phyloP scores from a whole-genome alignment of 2,888 invertebrate genomes.

The Drosophila cyrtoloma region DNA sequence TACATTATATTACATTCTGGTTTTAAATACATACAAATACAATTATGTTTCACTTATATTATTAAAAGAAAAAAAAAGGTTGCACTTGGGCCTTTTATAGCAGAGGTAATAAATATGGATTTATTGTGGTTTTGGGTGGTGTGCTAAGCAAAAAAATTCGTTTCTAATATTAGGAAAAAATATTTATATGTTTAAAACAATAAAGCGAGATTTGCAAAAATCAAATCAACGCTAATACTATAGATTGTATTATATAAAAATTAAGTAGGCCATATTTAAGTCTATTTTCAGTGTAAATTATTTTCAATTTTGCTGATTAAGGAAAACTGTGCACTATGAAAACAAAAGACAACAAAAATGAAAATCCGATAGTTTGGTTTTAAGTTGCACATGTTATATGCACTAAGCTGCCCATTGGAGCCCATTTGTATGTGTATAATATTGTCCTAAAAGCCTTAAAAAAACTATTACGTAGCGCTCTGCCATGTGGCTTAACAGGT shows the following conservation, averaged over 20 bases:
- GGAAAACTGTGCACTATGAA: slow-evolving; percentile 33
- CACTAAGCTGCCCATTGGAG: slow-evolving; percentile 33
- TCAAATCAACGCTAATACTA: slow-evolving; percentile 73
- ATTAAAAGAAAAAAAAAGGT: slow-evolving; percentile 24
- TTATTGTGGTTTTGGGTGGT: slow-evolving; percentile 18
- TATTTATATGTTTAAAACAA: slow-evolving; percentile 41
- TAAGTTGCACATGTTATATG: slow-evolving; percentile 39
- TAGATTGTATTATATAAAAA: slow-evolving; percentile 50
- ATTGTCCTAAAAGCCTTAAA: slow-evolving; percentile 78
- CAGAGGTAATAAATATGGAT: slow-evolving; percentile 47
- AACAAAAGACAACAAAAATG: slow-evolving; percentile 32
- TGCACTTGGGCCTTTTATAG: slow-evolving; percentile 18
- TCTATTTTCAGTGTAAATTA: slow-evolving; percentile 42
- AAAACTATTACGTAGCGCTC: slow-evolving; percentile 51
- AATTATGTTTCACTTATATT: slow-evolving; percentile 43
- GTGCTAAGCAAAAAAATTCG: slow-evolving; percentile 32
- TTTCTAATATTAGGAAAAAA: slow-evolving; percentile 38
- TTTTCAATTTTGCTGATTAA: slow-evolving; percentile 46
- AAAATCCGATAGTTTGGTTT: slow-evolving; percentile 32
- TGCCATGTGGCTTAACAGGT: slow-evolving; percentile 23
- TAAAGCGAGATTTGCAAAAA: slow-evolving; percentile 71
- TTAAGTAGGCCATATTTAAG: slow-evolving; percentile 50
- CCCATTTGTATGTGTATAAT: slow-evolving; percentile 58
- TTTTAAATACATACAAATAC: slow-evolving; percentile 44
- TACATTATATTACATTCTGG: slow-evolving; percentile 45